phyloP scores from a whole-genome alignment of 37 sponge, comb jelly and placozoan species.

The Tethya wilhelma region DNA sequence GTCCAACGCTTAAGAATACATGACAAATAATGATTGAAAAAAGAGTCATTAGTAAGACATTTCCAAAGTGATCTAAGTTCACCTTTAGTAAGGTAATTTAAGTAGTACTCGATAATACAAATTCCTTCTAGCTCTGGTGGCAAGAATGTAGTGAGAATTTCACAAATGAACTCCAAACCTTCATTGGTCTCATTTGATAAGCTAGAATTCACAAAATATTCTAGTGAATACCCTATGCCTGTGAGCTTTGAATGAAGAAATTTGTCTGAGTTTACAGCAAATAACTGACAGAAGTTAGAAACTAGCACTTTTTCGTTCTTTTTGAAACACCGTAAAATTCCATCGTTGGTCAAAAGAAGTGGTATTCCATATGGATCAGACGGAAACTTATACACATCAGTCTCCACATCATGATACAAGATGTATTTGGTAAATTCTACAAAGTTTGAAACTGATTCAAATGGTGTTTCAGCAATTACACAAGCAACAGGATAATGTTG shows the following conservation, averaged over 20 bases:
- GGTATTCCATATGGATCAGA: constrained; percentile 35
- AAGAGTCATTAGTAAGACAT: constrained; percentile 10
- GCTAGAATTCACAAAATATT: no score
- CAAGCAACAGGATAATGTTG: neutral
- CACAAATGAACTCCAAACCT: no score
- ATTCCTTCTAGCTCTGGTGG: no score
- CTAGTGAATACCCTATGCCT: no score
- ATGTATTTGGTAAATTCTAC: constrained; percentile 15
- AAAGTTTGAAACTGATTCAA: constrained; percentile 11
- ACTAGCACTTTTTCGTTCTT: constrained; percentile 15
- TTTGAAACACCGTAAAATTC: constrained; percentile 34
- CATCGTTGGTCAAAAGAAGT: constrained; percentile 56
- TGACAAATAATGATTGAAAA: constrained; percentile 6
- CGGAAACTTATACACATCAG: neutral
- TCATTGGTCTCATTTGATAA: no score
- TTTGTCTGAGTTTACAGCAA: neutral
- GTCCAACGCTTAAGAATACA: constrained; percentile 23
- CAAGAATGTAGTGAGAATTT: no score
- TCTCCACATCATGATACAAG: neutral
- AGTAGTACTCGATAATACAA: no score
- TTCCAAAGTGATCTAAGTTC: constrained; percentile 20
- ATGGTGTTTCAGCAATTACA: constrained; percentile 11
- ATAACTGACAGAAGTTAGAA: constrained; percentile 17
- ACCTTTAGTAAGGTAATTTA: no score
- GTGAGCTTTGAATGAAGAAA: no score